Percentiles rank a stretch among this genome's conserved stretches.
Conservation (phyloP, 2,113 vertebrate genomes). For the Capricornis sumatraensis region DNA sequence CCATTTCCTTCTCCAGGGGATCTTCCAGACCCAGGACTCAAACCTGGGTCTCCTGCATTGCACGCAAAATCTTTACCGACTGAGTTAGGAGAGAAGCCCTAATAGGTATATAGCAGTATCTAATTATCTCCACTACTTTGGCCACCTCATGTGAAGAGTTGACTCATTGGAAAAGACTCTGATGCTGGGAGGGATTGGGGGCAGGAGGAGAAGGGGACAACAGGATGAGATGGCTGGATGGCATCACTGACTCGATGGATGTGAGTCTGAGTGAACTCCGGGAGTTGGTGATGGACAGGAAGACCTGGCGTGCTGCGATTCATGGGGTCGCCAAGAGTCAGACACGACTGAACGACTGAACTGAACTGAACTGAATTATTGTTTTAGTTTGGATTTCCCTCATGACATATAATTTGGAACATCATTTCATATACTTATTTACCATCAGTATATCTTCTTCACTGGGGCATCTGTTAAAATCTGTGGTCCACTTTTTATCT, state of each 20-base stretch:
- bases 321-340: too few relatives aligned
- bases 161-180: too few relatives aligned
- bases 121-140: too few relatives aligned
- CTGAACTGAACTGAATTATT: not conserved
- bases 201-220: too few relatives aligned
- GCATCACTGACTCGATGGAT: too few relatives aligned
- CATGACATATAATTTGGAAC: not conserved
- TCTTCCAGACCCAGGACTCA: not conserved
- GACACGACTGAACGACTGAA: too few relatives aligned
- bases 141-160: too few relatives aligned
- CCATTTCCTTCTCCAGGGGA: not conserved
- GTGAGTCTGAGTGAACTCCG: too few relatives aligned
- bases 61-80: not conserved
- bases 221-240: too few relatives aligned
- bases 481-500: not conserved
- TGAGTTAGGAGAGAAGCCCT: not conserved
- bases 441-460: not conserved
- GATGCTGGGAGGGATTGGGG: too few relatives aligned
- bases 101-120: not conserved
- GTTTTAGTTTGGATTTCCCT: not conserved
- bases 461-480: not conserved
- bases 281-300: too few relatives aligned
- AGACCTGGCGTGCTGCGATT: too few relatives aligned
- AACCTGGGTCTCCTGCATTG: not conserved
- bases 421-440: not conserved